Evolutionary conservation across 1,140 invertebrate species (phyloP), one percentile per base, ranked within the genome.

Genomic region (Sesamia nonagrioides): DNA sequence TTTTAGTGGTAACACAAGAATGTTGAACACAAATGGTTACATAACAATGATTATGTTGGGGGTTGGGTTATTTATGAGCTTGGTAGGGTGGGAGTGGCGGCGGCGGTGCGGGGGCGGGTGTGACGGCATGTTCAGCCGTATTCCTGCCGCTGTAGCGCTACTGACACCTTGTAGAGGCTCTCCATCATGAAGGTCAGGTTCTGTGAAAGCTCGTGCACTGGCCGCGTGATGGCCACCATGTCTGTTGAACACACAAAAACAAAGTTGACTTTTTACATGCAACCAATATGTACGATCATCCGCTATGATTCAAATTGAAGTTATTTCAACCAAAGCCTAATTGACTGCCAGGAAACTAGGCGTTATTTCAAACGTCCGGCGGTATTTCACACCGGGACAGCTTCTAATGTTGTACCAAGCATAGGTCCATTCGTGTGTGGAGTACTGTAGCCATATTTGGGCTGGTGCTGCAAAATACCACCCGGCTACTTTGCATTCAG

Each of bases 171-270:
- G 86, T 96, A 95, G 71, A 97, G 96, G 77, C 96, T 96, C 84
- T 97, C 96, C 95, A 96, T 96, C 83, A 97, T 94, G 83, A 96
- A 96, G 21, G 95, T 95, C 76, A 96, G 95, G 72, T 96, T 95
- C 80, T 96, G 95, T 6, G 95, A 95, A 37, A 97, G 88, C 87
- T 96, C 96, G 84, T 96, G 93, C 73, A 97, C 96, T 0, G 95
- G 91, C 17, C 95, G 95, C 2, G 96, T 96, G 76, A 97, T 95
- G 0, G 96, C 96, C 80, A 97, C 96, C 87, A 97, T 95, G 79
- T 96, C 96, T 97, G 93, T 21, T 91, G 90, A 84, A 8, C 13
- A 58, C 63, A 48, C 1, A 48, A 45, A 42, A 56, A 56, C 40
- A 18, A 40, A 5, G 13, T 0, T 6, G 17, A 9, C 13, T 35